Base-by-base conservation (phyloP, 2,888 invertebrate species). In the Melieria omissa region DNA sequence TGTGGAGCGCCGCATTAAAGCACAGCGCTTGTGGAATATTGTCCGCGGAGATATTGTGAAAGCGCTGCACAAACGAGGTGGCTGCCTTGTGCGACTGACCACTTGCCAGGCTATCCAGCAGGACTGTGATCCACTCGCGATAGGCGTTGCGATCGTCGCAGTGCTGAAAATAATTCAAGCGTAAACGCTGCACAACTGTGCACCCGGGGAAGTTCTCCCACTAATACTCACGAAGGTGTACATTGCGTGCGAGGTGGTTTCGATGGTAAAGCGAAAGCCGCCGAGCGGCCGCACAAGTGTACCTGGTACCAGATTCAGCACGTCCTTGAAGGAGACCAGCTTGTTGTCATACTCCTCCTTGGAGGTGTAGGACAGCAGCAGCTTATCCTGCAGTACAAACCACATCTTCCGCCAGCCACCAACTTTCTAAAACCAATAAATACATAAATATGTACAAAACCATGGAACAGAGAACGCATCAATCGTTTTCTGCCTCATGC, bases 361-460 rank as follows among this genome's bases (percentile, higher is more conserved):
- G 0, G 83, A 83, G 10, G 77, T 78, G 71, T 83, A 84, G 5
- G 83, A 83, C 7, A 84, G 78, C 16, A 84, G 55, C 44, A 84
- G 75, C 73, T 83, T 82, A 71, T 83, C 82, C 73, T 84, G 84
- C 47, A 84, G 67, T 44, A 84, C 83, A 74, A 83, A 84, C 82
- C 82, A 84, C 74, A 82, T 76, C 74, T 83, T 83, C 14, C 81
- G 77, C 83, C 83, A 84, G 6, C 84, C 84, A 10, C 83, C 83
- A 60, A 84, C 79, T 82, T 82, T 82, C 84, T 84, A 69, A 45
- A 66, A 70, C 57, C 2, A 65, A 73, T 64, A 47, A 5, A 10
- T 4, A 65, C 9, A 57, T n/a, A 45, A 12, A 47, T 12, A 29
- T 29, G 29, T 29, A 29, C 29, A 29, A 29, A 29, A 29, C 2